phyloP scores from a whole-genome alignment of 2,797 vertebrate genomes.

The Sphenodon punctatus region DNA sequence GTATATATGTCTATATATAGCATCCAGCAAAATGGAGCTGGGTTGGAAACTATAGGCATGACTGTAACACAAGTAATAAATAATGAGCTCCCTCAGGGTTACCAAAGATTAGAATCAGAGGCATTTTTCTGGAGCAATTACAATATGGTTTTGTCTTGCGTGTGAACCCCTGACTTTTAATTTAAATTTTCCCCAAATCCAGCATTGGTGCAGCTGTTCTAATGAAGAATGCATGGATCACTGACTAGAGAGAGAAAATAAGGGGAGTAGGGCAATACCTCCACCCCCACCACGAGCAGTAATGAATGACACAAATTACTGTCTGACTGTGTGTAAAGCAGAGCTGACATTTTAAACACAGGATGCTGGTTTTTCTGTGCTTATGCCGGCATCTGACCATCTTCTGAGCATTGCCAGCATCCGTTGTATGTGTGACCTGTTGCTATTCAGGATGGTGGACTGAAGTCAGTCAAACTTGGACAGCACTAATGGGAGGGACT shows the following conservation, averaged over 20 bases:
- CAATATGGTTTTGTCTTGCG: neutral
- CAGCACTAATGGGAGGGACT: constrained; percentile 38
- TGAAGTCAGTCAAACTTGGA: constrained; percentile 53
- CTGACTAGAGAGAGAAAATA: neutral
- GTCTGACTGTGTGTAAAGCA: constrained; percentile 30
- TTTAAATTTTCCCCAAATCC: neutral
- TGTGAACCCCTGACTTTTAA: neutral
- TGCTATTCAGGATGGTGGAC: constrained; percentile 31
- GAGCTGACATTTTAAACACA: constrained; percentile 4
- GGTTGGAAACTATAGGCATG: neutral
- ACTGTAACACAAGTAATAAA: neutral
- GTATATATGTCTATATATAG: neutral
- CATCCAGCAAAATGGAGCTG: neutral
- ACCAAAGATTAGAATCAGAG: neutral
- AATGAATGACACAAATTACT: constrained; percentile 16
- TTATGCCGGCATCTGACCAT: constrained; percentile 36
- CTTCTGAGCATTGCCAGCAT: neutral
- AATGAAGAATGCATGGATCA: constrained; percentile 20
- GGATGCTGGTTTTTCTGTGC: constrained; percentile 12
- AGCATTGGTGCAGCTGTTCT: constrained; percentile 3
- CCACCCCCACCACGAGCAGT: constrained; percentile 36
- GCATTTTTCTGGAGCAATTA: neutral
- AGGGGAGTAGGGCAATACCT: neutral
- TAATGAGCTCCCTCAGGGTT: neutral
- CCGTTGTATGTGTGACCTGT: constrained; percentile 40